Evolutionary conservation across 2,888 invertebrate genomes (phyloP).

Genomic region (Lissocephala sabroskyi): DNA sequence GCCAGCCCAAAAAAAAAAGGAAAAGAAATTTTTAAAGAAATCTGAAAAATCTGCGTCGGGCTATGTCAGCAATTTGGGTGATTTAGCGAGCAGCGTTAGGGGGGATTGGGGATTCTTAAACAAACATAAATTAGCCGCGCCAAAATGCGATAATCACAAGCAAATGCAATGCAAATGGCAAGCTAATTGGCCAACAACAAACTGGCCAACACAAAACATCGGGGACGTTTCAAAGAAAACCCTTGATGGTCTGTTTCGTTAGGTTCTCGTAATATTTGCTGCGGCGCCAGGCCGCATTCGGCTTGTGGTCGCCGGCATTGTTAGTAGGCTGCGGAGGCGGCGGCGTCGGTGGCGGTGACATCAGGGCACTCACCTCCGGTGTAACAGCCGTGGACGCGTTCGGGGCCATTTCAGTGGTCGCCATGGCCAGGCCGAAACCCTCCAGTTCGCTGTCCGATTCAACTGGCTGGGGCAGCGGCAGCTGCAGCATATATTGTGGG

Average conservation of each 20-base stretch:
- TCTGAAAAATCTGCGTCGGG: conserved; percentile 5
- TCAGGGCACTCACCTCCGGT: conserved; percentile 65
- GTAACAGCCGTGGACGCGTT: conserved; percentile 48
- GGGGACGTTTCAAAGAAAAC: conserved; percentile 75
- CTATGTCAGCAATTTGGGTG: no score
- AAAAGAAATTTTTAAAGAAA: conserved; percentile 8
- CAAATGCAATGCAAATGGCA: conserved; percentile 37
- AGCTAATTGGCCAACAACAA: conserved; percentile 3
- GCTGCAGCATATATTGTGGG: no score
- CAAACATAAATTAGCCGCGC: conserved; percentile 7
- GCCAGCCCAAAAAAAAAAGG: conserved; percentile 23
- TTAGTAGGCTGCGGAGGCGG: conserved; percentile 24
- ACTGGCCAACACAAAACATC: conserved; percentile 10
- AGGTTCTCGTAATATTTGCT: conserved; percentile 74
- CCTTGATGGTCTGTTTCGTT: conserved; percentile 76
- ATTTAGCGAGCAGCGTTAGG: conserved; percentile 40
- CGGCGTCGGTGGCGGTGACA: conserved; percentile 11
- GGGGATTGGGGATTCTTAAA: no score
- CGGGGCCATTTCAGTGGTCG: conserved; percentile 50
- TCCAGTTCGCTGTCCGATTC: conserved; percentile 63
- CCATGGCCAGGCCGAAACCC: conserved; percentile 41
- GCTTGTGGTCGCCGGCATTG: conserved; percentile 30
- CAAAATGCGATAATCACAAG: conserved; percentile 11
- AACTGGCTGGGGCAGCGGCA: conserved; percentile 34
- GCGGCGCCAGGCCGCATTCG: conserved; percentile 72